These are phyloP conservation scores for Brachionus sp. DNA, from an alignment of 1,140 invertebrate genomes.

Conservation along the genomic window DNA sequence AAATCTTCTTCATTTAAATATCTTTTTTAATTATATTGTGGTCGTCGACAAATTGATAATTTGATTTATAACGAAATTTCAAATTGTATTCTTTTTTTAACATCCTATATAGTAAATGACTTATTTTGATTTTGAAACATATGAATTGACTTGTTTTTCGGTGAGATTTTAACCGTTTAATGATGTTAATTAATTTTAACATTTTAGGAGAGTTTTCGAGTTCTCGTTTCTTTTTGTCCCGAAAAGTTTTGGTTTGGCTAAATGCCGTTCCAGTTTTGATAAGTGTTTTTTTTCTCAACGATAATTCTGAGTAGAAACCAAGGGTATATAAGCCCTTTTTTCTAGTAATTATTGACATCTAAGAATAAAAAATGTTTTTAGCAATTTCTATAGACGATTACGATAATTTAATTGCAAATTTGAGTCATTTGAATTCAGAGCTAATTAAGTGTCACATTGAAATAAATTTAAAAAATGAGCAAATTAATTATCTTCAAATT, in stretches of 20 bases:
- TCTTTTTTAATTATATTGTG: not conserved
- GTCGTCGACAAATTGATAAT: not conserved
- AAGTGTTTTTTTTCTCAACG: not conserved
- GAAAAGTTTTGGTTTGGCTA: not conserved
- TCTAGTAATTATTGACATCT: not conserved
- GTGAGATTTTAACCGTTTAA: slow-evolving; percentile 19
- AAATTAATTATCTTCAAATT: not conserved
- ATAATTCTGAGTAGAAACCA: not conserved
- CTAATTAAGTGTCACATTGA: not conserved
- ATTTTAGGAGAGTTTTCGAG: not conserved
- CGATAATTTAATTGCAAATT: not conserved
- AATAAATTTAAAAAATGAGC: not conserved
- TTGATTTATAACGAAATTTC: not conserved
- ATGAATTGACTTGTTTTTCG: not conserved
- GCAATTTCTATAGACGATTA: not conserved
- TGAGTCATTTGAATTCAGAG: not conserved
- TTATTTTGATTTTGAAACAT: slow-evolving; percentile 14
- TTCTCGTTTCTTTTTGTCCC: not conserved
- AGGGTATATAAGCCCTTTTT: slow-evolving; percentile 6
- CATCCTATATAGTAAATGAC: not conserved
- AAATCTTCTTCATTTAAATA: not conserved
- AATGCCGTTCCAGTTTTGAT: not conserved
- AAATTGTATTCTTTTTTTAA: not conserved
- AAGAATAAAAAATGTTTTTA: slow-evolving; percentile 3
- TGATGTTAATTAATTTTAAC: not conserved